phyloP scores from a whole-genome alignment of 2,113 vertebrate genomes.

The Hemichromis elongatus region DNA sequence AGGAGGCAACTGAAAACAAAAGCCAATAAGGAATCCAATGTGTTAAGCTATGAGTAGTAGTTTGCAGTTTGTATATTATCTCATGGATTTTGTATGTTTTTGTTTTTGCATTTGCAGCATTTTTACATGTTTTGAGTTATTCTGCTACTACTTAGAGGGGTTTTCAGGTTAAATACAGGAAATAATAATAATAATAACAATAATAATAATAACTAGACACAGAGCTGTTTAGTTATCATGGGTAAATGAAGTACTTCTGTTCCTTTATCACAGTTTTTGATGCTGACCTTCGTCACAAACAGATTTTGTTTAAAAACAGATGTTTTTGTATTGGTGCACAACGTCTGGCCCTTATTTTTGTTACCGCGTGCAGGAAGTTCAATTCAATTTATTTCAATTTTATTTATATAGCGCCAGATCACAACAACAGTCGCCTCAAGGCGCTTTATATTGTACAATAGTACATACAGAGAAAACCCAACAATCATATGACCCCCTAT shows the following conservation, averaged over 20 bases:
- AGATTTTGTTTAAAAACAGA: not conserved
- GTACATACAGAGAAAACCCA: no score
- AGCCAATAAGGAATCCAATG: not conserved
- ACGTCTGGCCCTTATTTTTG: accelerated
- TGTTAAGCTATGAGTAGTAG: not conserved
- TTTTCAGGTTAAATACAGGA: not conserved
- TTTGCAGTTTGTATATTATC: not conserved
- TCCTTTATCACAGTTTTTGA: not conserved
- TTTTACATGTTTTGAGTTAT: not conserved
- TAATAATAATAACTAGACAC: accelerated
- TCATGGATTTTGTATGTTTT: not conserved
- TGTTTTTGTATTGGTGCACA: not conserved
- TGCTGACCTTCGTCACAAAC: not conserved
- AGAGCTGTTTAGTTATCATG: not conserved
- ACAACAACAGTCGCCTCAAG: no score
- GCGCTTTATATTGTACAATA: no score
- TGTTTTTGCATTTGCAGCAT: not conserved
- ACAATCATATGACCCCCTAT: no score
- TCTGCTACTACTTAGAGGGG: not conserved
- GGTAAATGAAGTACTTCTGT: not conserved
- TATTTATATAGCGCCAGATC: no score
- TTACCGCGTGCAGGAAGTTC: not conserved
- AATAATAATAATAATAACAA: accelerated
- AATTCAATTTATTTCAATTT: no score
- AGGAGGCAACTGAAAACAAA: not conserved